These are phyloP conservation scores for Idris sp. DNA, from an alignment of 1,140 invertebrate species.

Conservation along the genomic window DNA sequence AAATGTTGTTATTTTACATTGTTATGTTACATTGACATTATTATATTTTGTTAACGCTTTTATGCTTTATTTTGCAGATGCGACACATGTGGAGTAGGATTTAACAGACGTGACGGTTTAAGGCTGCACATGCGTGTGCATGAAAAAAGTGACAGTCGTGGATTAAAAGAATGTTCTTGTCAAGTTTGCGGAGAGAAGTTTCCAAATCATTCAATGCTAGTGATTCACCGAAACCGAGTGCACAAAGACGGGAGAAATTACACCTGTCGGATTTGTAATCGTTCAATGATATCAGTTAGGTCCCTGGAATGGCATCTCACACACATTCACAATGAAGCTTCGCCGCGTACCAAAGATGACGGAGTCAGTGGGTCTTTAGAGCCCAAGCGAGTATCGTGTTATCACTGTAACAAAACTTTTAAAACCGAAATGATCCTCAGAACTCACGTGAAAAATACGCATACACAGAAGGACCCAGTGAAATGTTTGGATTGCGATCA, in stretches of 20 bases:
- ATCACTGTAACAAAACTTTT: slow-evolving; percentile 75
- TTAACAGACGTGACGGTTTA: slow-evolving; percentile 78
- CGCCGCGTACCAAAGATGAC: slow-evolving; percentile 63
- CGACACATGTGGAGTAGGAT: slow-evolving; percentile 75
- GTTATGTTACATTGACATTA: neutral
- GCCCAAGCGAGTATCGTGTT: slow-evolving; percentile 71
- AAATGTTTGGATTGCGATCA: slow-evolving; percentile 75
- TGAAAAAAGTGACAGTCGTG: slow-evolving; percentile 72
- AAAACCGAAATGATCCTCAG: slow-evolving; percentile 77
- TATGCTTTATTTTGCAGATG: too few relatives aligned
- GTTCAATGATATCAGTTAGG: slow-evolving; percentile 75
- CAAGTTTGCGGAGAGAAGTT: slow-evolving; percentile 77
- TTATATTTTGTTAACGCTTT: slow-evolving; percentile 7
- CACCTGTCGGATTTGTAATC: slow-evolving; percentile 76
- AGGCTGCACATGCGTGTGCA: slow-evolving; percentile 77
- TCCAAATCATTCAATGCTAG: slow-evolving; percentile 75
- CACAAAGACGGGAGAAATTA: slow-evolving; percentile 75
- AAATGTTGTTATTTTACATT: neutral
- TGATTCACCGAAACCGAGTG: slow-evolving; percentile 74
- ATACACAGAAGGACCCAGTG: slow-evolving; percentile 75
- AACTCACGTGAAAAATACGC: slow-evolving; percentile 76
- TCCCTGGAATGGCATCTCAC: slow-evolving; percentile 76
- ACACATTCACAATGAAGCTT: slow-evolving; percentile 73
- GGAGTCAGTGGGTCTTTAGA: slow-evolving; percentile 55
- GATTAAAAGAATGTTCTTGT: slow-evolving; percentile 75